Evolutionary conservation across 2,113 vertebrate genomes (phyloP).

Genomic region (Nothobranchius kuhntae): DNA sequence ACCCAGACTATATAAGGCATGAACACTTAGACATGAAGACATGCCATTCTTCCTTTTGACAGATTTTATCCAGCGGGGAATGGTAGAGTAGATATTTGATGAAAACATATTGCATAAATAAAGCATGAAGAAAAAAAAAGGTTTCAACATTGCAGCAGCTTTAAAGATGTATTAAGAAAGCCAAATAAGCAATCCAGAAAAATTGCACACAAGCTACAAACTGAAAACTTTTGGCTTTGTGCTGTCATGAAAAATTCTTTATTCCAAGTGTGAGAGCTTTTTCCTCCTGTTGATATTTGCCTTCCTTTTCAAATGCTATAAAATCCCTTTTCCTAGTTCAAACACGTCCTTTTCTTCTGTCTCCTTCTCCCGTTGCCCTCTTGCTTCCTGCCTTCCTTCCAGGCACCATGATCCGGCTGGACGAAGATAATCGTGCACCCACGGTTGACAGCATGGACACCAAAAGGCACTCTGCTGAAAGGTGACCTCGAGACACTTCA

Average conservation of each 20-base stretch:
- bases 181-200: slow-evolving; percentile 8
- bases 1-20: slow-evolving; percentile 77
- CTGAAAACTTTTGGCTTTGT: slow-evolving; percentile 4
- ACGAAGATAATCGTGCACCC: slow-evolving; percentile 48
- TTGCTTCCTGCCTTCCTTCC: slow-evolving; percentile 43
- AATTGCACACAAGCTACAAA: slow-evolving; percentile 1
- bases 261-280: slow-evolving; percentile 9
- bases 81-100: slow-evolving; percentile 58
- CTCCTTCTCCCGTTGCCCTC: slow-evolving; percentile 32
- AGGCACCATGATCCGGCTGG: slow-evolving; percentile 58
- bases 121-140: slow-evolving; percentile 24
- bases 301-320: slow-evolving; percentile 6
- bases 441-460: slow-evolving; percentile 58
- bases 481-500: slow-evolving; percentile 71
- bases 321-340: slow-evolving; percentile 46
- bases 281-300: slow-evolving; percentile 13
- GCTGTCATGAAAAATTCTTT: slow-evolving; percentile 10
- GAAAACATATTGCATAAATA: slow-evolving; percentile 55
- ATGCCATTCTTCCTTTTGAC: slow-evolving; percentile 77
- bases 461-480: slow-evolving; percentile 64
- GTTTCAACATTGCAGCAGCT: slow-evolving; percentile 19
- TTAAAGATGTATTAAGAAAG: slow-evolving; percentile 22
- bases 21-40: slow-evolving; percentile 75
- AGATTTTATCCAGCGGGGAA: slow-evolving; percentile 68
- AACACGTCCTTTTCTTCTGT: slow-evolving; percentile 31